phyloP scores from a whole-genome alignment of 2,797 vertebrate species.

The Gadopsis bispinosus region DNA sequence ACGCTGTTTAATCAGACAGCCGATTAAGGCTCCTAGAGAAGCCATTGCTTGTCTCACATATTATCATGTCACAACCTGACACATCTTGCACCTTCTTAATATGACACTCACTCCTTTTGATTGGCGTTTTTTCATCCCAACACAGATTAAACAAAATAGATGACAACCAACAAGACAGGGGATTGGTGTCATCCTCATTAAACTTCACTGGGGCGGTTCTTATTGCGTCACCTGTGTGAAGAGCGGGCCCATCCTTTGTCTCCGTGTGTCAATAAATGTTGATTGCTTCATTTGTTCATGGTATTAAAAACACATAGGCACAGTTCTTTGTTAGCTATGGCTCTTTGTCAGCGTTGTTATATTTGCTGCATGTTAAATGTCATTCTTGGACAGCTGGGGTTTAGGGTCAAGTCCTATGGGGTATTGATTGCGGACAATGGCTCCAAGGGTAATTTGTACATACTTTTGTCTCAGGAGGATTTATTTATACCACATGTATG shows the following conservation, averaged over 20 bases:
- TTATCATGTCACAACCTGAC: constrained; percentile 28
- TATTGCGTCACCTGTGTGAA: constrained; percentile 25
- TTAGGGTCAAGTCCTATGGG: constrained; percentile 14
- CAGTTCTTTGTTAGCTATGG: constrained; percentile 9
- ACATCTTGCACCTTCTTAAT: constrained; percentile 26
- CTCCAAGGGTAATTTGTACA: constrained; percentile 23
- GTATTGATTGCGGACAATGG: constrained; percentile 28
- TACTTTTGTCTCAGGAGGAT: constrained; percentile 27
- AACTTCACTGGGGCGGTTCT: not conserved
- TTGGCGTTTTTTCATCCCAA: constrained; percentile 48
- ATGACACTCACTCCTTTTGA: constrained; percentile 29
- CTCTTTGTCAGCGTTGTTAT: constrained; percentile 18
- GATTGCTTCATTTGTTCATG: constrained; percentile 32
- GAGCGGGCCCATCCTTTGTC: not conserved
- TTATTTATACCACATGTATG: constrained; percentile 1
- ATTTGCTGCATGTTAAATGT: constrained; percentile 26
- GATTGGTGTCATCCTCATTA: constrained; percentile 18
- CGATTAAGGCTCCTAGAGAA: not conserved
- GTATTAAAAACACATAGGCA: not conserved
- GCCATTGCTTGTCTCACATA: not conserved
- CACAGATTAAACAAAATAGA: constrained; percentile 44
- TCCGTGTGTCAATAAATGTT: constrained; percentile 16
- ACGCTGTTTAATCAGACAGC: constrained; percentile 8
- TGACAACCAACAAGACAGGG: constrained; percentile 36
- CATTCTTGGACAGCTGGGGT: constrained; percentile 13